Conservation (phyloP, 1,140 invertebrate species). For the Cepaea nemoralis region DNA sequence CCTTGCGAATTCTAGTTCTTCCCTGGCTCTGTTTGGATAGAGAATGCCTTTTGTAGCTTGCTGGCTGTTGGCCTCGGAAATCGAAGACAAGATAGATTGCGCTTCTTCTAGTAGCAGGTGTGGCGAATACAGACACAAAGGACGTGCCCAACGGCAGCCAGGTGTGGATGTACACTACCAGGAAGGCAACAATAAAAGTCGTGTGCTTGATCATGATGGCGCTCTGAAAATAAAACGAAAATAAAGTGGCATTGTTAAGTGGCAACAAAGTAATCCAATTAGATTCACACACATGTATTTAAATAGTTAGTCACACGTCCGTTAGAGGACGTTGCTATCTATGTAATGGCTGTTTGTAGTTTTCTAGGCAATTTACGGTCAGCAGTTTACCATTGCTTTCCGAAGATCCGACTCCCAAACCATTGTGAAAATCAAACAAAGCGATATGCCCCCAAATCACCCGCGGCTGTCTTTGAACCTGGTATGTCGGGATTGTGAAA, state of each 20-base stretch:
- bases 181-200: not conserved
- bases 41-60: not conserved
- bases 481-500: no score
- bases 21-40: not conserved
- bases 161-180: not conserved
- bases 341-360: no score
- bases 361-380: no score
- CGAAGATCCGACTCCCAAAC: no score
- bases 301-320: no score
- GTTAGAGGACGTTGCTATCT: no score
- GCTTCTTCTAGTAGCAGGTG: not conserved
- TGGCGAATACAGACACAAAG: not conserved
- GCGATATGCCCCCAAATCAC: no score
- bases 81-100: not conserved
- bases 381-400: no score
- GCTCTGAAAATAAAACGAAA: slow-evolving; percentile 2
- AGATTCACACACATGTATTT: no score
- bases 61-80: not conserved
- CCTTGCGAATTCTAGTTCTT: not conserved
- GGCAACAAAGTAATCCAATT: no score
- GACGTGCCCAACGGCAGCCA: not conserved
- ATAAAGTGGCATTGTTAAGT: not conserved
- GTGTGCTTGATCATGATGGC: not conserved
- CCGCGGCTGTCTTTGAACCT: no score
- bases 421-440: no score